These are phyloP conservation scores for Drosophila baimaii DNA, from an alignment of 1,140 invertebrate genomes.

Conservation along the genomic window DNA sequence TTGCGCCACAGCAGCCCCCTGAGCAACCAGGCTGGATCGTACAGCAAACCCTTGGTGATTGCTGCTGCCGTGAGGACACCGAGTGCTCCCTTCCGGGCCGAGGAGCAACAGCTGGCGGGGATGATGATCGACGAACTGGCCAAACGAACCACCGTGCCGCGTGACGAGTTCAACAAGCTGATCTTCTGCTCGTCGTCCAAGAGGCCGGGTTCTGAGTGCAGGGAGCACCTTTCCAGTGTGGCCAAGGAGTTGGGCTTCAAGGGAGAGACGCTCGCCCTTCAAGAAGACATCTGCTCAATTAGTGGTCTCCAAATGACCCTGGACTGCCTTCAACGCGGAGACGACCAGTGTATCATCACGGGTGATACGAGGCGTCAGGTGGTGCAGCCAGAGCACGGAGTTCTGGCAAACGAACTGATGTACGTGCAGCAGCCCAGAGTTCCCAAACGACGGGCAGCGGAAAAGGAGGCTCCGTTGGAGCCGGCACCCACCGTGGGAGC, in stretches of 20 bases:
- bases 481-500: slow-evolving; percentile 87
- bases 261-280: slow-evolving; percentile 34
- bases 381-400: slow-evolving; percentile 12
- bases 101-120: slow-evolving; percentile 47
- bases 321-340: slow-evolving; percentile 31
- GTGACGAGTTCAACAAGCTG: slow-evolving; percentile 53
- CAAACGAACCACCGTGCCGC: slow-evolving; percentile 62
- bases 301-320: slow-evolving; percentile 50
- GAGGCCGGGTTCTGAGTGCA: not conserved
- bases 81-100: not conserved
- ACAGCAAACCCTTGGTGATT: slow-evolving; percentile 55
- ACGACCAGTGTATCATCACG: slow-evolving; percentile 51
- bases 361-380: slow-evolving; percentile 47
- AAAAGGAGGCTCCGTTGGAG: slow-evolving; percentile 87
- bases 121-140: slow-evolving; percentile 66
- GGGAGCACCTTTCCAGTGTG: slow-evolving; percentile 13
- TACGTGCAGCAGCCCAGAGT: not conserved
- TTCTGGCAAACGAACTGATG: slow-evolving; percentile 47
- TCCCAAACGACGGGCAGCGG: not conserved
- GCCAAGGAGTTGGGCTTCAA: slow-evolving; percentile 51
- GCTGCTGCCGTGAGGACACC: slow-evolving; percentile 71
- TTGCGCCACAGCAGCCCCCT: slow-evolving; percentile 19
- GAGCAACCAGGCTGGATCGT: not conserved
- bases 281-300: slow-evolving; percentile 46
- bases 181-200: slow-evolving; percentile 46